These are phyloP conservation scores for Lasioglossum albipes DNA, from an alignment of 1,140 invertebrate genomes.

Conservation along the genomic window DNA sequence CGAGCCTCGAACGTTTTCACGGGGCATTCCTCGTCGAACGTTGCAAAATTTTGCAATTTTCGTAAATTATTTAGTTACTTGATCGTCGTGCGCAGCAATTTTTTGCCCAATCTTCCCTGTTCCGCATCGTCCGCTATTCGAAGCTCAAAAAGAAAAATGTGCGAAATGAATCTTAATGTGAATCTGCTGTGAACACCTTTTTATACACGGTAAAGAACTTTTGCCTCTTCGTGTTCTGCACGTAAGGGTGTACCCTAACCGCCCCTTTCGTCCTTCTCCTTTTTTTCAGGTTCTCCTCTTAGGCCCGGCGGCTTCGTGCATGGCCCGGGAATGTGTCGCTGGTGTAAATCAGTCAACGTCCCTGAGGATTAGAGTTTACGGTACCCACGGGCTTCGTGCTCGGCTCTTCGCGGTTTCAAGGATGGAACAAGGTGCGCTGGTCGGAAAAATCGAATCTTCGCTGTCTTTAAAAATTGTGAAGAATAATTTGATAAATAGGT, in stretches of 20 bases:
- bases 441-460: neutral
- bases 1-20: too few species aligned
- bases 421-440: conserved; percentile 48
- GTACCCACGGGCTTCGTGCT: conserved; percentile 31
- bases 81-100: too few species aligned
- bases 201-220: neutral
- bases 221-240: conserved; percentile 35
- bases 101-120: neutral
- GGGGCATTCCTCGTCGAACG: too few species aligned
- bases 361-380: conserved; percentile 68
- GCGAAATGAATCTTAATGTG: conserved; percentile 10
- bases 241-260: too few species aligned
- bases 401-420: conserved; percentile 53
- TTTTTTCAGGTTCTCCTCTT: conserved; percentile 21
- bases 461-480: too few species aligned
- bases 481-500: too few species aligned
- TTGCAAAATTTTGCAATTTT: too few species aligned
- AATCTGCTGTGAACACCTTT: conserved; percentile 24
- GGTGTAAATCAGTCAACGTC: conserved; percentile 76
- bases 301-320: conserved; percentile 14
- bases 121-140: too few species aligned
- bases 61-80: too few species aligned
- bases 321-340: conserved; percentile 62
- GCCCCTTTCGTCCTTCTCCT: neutral
- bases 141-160: too few species aligned